Evolutionary conservation across 2,888 invertebrate genomes (phyloP), one percentile per base, ranked within the genome.

Genomic region (Tiliacea citrago): DNA sequence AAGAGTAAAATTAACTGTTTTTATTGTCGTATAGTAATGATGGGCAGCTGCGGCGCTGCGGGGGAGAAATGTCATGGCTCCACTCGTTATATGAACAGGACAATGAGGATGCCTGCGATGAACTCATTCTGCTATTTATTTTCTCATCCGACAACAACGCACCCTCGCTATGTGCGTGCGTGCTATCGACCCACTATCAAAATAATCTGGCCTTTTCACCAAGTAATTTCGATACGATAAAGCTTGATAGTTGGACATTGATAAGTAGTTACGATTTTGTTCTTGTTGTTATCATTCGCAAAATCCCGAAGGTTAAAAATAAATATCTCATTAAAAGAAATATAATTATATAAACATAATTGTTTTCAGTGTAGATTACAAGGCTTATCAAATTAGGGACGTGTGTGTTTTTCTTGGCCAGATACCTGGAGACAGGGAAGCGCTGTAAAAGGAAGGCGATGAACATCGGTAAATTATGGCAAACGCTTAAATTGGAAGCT

Each of bases 51-150:
- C 87, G 88, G 79, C 90, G 89, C 90, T 87, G 88, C 87, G 89
- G 92, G 95, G 93, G 92, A 90, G 90, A 92, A 91, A 93, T 93
- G 93, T 93, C 94, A 93, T 88, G 88, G 86, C 85, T 89, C 86
- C 87, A 90, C 85, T 91, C 88, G 89, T 91, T 90, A 88, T 86
- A 81, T 81, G 81, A 85, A 82, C 86, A 88, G 88, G 85, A 92
- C 92, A 91, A 91, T 90, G 87, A 88, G 86, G 63, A 89, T 88
- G 90, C 90, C 90, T 88, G 83, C 88, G 86, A 91, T 90, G 86
- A 90, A 90, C 91, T 90, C 90, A 91, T 91, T 90, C 90, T 91
- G 82, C 79, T 88, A 86, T 89, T 89, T 89, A 86, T 89, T 88
- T 87, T 83, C 76, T 81, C 75, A 66, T 71, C n/a, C 49, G 68